A percentile compares a stretch with the other conserved stretches of the same genome.
Conservation (phyloP, 2,797 vertebrate species). For the Galaxias olidus region DNA sequence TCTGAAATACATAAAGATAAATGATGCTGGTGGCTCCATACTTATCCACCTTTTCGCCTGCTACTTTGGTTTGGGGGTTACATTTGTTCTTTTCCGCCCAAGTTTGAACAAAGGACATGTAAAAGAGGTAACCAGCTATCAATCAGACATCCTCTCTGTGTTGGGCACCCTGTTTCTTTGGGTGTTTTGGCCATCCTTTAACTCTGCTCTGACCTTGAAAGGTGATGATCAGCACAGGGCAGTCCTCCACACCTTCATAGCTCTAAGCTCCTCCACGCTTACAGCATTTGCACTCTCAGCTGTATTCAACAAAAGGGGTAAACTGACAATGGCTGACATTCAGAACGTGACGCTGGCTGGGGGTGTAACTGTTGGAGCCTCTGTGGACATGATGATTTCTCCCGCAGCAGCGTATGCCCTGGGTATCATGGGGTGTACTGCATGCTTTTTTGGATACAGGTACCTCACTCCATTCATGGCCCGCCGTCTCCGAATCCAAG, state of each 20-base stretch:
- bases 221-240: conserved; percentile 77
- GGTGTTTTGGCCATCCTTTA: conserved; percentile 86
- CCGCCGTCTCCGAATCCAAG: conserved; percentile 62
- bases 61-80: conserved; percentile 79
- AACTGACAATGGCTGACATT: conserved; percentile 77
- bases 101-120: conserved; percentile 40
- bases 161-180: conserved; percentile 80
- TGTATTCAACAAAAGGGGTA: conserved; percentile 71
- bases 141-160: conserved; percentile 75
- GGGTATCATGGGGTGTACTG: conserved; percentile 71
- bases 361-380: conserved; percentile 73
- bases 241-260: conserved; percentile 79
- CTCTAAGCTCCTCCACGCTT: conserved; percentile 71
- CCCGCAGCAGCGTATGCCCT: conserved; percentile 68
- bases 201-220: conserved; percentile 71
- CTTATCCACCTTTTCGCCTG: conserved; percentile 82
- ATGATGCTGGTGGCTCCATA: conserved; percentile 78
- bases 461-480: conserved; percentile 74
- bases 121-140: conserved; percentile 71
- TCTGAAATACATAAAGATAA: conserved; percentile 68
- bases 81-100: conserved; percentile 70
- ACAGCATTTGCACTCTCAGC: conserved; percentile 76
- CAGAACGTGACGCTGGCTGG: conserved; percentile 83
- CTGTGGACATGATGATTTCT: conserved; percentile 77
- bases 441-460: conserved; percentile 75